Evolutionary conservation across 2,113 vertebrate species (phyloP).

Genomic region (Urocitellus parryii): DNA sequence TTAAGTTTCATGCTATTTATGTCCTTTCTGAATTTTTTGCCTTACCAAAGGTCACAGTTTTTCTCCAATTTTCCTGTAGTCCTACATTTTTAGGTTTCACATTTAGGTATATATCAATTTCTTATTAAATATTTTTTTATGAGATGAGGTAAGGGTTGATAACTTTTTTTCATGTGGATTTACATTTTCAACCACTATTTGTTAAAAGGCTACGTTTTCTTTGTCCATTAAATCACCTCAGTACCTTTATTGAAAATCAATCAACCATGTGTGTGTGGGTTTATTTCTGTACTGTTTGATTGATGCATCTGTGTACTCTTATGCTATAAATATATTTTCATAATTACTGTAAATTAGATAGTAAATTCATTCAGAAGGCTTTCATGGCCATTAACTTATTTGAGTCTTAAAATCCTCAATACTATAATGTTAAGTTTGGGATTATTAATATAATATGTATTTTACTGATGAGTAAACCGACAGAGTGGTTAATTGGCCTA

Average conservation of each 20-base stretch:
- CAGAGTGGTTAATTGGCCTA: not conserved
- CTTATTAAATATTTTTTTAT: slow-evolving; percentile 46
- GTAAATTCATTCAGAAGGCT: not conserved
- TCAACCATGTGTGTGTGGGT: not conserved
- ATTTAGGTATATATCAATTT: not conserved
- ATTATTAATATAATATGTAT: not conserved
- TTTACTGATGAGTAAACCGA: not conserved
- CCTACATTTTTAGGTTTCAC: slow-evolving; percentile 38
- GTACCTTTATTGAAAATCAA: not conserved
- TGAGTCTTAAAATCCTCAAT: not conserved
- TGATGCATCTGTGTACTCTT: not conserved
- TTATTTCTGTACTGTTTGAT: not conserved
- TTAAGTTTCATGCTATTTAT: slow-evolving; percentile 11
- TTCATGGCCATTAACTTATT: not conserved
- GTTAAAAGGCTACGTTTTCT: slow-evolving; percentile 17
- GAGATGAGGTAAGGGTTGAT: not conserved
- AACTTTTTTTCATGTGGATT: not conserved
- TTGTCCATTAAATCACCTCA: not conserved
- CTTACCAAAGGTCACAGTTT: not conserved
- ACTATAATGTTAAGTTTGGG: not conserved
- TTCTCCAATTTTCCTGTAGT: not conserved
- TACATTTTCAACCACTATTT: not conserved
- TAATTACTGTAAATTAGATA: slow-evolving; percentile 3
- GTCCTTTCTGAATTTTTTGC: not conserved
- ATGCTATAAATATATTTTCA: not conserved